Evolutionary conservation across 2,888 invertebrate species (phyloP).

Genomic region (Melieria omissa): DNA sequence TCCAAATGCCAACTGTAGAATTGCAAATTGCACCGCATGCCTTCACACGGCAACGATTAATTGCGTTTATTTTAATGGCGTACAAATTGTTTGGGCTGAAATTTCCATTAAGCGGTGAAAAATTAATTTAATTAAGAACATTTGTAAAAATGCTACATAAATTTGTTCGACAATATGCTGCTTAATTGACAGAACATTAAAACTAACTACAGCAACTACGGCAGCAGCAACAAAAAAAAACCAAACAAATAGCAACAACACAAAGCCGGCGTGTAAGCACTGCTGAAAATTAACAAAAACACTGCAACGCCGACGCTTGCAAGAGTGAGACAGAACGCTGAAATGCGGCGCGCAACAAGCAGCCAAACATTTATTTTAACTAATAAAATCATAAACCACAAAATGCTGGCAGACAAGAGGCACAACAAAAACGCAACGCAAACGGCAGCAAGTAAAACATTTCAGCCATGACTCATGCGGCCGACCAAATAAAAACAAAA

Average conservation of each 20-base stretch:
- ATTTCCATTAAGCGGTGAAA: constrained; percentile 25
- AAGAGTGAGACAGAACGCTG: constrained; percentile 19
- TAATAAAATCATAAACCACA: constrained; percentile 62
- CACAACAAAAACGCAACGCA: constrained; percentile 45
- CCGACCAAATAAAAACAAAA: constrained; percentile 1
- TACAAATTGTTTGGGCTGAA: constrained; percentile 21
- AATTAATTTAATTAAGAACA: constrained; percentile 50
- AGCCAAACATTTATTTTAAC: constrained; percentile 48
- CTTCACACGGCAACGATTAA: too few species aligned
- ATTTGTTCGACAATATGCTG: constrained; percentile 64
- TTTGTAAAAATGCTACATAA: constrained; percentile 60
- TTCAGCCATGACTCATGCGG: constrained; percentile 39
- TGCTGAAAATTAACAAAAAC: constrained; percentile 13
- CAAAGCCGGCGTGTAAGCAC: constrained; percentile 32
- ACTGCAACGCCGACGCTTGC: constrained; percentile 19
- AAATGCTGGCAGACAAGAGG: constrained; percentile 46
- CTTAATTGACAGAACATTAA: constrained; percentile 62
- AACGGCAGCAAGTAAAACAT: constrained; percentile 20
- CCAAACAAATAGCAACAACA: constrained; percentile 33
- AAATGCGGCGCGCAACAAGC: constrained; percentile 35
- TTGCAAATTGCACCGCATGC: too few species aligned
- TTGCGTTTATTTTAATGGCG: background rate
- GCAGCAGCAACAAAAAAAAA: constrained; percentile 25
- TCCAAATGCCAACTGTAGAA: too few species aligned
- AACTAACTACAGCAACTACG: constrained; percentile 43